Conservation (phyloP, 2,797 vertebrate species). For the Gymnocypris eckloni region DNA sequence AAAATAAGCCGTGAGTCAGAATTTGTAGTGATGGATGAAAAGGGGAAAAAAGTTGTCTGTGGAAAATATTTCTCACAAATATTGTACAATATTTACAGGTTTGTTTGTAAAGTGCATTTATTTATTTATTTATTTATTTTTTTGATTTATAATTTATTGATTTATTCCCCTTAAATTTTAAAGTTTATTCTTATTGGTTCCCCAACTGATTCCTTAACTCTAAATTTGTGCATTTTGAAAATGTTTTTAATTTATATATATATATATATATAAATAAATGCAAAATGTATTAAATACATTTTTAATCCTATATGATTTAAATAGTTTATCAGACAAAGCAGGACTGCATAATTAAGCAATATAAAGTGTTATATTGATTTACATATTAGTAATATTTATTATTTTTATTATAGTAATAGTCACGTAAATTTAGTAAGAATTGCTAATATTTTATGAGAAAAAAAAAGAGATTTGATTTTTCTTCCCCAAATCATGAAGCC, state of each 20-base stretch:
- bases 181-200: not conserved
- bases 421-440: not conserved
- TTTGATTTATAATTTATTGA: not conserved
- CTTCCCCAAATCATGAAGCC: not conserved
- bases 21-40: not conserved
- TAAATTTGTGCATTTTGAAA: not conserved
- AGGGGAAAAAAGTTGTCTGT: not conserved
- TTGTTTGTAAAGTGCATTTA: not conserved
- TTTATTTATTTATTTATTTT: not conserved
- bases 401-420: not conserved
- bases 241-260: not conserved
- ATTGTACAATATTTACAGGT: not conserved
- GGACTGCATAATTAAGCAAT: not conserved
- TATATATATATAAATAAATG: no score
- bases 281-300: not conserved
- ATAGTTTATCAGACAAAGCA: not conserved
- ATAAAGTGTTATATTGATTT: not conserved
- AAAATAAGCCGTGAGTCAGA: not conserved
- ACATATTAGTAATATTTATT: not conserved
- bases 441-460: not conserved
- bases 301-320: not conserved
- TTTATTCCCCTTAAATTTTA: not conserved
- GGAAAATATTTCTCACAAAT: not conserved
- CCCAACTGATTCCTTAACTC: not conserved
- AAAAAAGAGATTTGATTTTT: not conserved